These are phyloP conservation scores for Hartigia nigra DNA, from an alignment of 2,888 invertebrate genomes.

Conservation along the genomic window DNA sequence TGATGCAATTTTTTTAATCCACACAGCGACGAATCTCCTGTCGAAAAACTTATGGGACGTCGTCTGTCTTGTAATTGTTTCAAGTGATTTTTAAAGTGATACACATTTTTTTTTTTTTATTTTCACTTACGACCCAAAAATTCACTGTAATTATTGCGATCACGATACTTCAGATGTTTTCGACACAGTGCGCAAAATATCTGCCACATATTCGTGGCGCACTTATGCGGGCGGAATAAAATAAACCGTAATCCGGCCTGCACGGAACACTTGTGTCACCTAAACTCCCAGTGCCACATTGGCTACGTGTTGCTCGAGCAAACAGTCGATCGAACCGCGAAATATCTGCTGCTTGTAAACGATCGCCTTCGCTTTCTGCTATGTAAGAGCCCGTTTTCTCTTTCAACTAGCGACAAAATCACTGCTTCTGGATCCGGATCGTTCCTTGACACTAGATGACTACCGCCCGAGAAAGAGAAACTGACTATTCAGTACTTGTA, in stretches of 20 bases:
- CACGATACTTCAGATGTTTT: background rate
- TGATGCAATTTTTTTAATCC: background rate
- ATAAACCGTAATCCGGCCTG: background rate
- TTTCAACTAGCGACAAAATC: background rate
- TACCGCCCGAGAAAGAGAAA: background rate
- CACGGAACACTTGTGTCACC: slow-evolving; percentile 5
- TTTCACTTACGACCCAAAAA: background rate
- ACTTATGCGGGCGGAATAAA: background rate
- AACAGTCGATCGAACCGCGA: slow-evolving; percentile 5
- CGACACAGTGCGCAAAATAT: background rate
- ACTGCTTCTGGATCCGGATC: background rate
- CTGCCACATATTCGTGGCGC: background rate
- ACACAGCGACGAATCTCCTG: background rate
- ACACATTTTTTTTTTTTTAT: background rate
- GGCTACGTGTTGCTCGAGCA: background rate
- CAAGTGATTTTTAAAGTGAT: background rate
- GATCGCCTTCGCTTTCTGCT: background rate
- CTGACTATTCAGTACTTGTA: background rate
- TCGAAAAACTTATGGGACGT: background rate
- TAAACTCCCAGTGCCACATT: background rate
- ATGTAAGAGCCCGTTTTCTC: background rate
- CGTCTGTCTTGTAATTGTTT: background rate
- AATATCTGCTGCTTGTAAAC: background rate
- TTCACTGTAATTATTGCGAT: background rate
- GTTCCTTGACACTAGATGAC: background rate